Base-by-base conservation (phyloP, 2,888 invertebrate genomes). In the Octodonta nipae region DNA sequence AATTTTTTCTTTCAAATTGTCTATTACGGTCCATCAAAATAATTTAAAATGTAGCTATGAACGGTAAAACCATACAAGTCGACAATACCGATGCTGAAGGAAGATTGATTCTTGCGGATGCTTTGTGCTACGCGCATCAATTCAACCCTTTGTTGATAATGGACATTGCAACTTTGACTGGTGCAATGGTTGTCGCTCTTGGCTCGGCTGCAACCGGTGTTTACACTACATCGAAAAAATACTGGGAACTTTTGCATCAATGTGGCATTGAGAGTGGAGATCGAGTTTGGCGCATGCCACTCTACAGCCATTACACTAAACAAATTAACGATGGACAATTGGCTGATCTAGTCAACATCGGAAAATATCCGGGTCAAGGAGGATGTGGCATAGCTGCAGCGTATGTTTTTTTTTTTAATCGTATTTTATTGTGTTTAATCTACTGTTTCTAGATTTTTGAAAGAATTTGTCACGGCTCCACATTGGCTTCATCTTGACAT, bases 51-150 rank as follows among this genome's bases (percentile, higher is more conserved):
- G 66, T 55, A n/a, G 75, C 80, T 0, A 73, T 71, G 67, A 79
- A 75, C 52, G 79, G 79, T 7, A 79, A 78, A 55, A 73, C 71
- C 4, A 76, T 81, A 33, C 73, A 75, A 51, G 66, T 80, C 6
- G 75, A 78, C 49, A 79, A 80, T 46, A 80, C 80, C 1, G 79
- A 81, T 54, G 78, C 78, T 1, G 81, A 81, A 55, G 80, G 80
- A 1, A 62, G 80, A 16, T 61, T 81, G 11, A 72, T 80, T 38
- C 60, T 81, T 28, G 78, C 78, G 1, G 80, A 81, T 58, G 78
- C 78, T 2, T 59, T 81, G 5, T 69, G 68, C 44, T 79, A 79
- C 52, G 74, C 77, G 33, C 64, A 68, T 27, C 62, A 63, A 31
- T 73, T 75, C 40, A 65, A 68, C 26, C 73, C 78, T 1, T 60